Evolutionary conservation across 2,888 invertebrate species (phyloP).

Genomic region (Ophion slaviceki): DNA sequence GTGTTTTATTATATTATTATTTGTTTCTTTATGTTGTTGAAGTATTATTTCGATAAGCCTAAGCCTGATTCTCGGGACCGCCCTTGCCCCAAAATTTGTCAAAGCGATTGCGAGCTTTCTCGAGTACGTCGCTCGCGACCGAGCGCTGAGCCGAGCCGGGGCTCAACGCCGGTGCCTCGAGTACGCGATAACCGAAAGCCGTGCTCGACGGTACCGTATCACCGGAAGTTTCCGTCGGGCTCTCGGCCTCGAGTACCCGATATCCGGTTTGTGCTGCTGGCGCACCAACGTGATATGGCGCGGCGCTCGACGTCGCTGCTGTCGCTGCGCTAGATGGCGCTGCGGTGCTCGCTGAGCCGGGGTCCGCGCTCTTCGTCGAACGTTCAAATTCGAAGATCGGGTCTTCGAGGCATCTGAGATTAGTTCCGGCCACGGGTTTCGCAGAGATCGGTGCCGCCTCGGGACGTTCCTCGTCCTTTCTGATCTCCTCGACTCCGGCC

Average conservation of each 20-base stretch:
- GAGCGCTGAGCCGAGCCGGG: constrained; percentile 79
- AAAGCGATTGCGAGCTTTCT: constrained; percentile 92
- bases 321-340: constrained; percentile 69
- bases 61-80: constrained; percentile 77
- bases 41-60: constrained; percentile 51
- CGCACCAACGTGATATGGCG: constrained; percentile 67
- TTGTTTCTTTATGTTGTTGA: constrained; percentile 54
- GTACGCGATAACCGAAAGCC: constrained; percentile 79
- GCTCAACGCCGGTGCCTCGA: constrained; percentile 80
- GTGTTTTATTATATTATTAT: constrained; percentile 48
- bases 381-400: constrained; percentile 85
- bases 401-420: constrained; percentile 85
- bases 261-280: constrained; percentile 84
- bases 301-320: constrained; percentile 43
- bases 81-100: constrained; percentile 93
- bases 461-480: constrained; percentile 65
- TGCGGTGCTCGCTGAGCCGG: constrained; percentile 76
- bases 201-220: constrained; percentile 42
- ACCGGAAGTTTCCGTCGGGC: constrained; percentile 67
- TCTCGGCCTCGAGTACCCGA: constrained; percentile 85
- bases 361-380: constrained; percentile 75
- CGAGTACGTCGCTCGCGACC: constrained; percentile 90
- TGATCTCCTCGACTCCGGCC: constrained; percentile 69
- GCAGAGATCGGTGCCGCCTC: constrained; percentile 66
- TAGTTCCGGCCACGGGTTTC: constrained; percentile 84